Conservation (phyloP, 2,888 invertebrate species). For the Hydroisotoma schaefferi region DNA sequence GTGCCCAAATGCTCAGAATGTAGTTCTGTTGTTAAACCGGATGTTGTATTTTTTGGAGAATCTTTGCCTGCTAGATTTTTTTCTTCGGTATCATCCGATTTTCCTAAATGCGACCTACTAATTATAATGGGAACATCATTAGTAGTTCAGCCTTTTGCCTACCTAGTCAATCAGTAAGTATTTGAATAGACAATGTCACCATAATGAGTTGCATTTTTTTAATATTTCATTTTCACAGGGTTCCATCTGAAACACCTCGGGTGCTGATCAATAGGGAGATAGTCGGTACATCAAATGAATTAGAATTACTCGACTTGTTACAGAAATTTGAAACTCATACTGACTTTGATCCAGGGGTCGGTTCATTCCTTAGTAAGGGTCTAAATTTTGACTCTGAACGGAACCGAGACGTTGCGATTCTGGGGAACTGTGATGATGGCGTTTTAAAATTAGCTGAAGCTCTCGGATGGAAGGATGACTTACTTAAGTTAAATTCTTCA, state of each 20-base stretch:
- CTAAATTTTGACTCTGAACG: conserved; percentile 66
- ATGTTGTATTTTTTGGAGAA: conserved; percentile 95
- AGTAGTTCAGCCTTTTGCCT: conserved; percentile 91
- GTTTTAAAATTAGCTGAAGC: conserved; percentile 68
- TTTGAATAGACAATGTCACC: background rate
- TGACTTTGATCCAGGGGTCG: conserved; percentile 42
- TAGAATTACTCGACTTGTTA: conserved; percentile 52
- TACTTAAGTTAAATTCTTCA: conserved; percentile 13
- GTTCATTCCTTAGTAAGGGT: conserved; percentile 56
- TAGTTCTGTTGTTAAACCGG: conserved; percentile 80
- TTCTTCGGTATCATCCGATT: conserved; percentile 66
- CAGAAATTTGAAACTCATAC: conserved; percentile 50
- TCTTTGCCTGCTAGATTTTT: conserved; percentile 76
- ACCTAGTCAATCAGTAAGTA: conserved; percentile 71
- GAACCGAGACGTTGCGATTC: conserved; percentile 70
- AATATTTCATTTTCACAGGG: conserved; percentile 53
- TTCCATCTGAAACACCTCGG: conserved; percentile 69
- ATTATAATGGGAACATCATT: conserved; percentile 94
- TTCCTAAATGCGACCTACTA: conserved; percentile 80
- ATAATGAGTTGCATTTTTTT: background rate
- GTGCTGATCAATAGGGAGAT: conserved; percentile 83
- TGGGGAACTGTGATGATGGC: conserved; percentile 81
- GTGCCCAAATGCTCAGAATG: conserved; percentile 75
- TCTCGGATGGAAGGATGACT: conserved; percentile 65
- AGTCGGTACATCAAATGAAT: conserved; percentile 54